Evolutionary conservation across 1,140 invertebrate genomes (phyloP), one percentile per base, ranked within the genome.

Genomic region (Cyrtorhinus lividipennis): DNA sequence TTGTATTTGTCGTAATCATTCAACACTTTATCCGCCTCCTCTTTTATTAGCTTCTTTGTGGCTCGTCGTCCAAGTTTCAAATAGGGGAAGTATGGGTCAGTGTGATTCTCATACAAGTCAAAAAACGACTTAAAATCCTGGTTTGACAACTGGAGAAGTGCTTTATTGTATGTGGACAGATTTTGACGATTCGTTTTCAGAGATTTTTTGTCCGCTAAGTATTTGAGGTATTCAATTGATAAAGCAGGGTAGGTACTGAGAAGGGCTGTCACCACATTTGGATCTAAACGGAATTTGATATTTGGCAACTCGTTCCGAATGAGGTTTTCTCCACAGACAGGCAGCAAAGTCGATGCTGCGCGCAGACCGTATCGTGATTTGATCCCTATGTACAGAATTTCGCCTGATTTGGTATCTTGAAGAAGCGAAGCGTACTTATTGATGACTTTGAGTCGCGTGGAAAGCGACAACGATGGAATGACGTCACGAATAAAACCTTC

Each of bases 341-440:
- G 62, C 18, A 63, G 25, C 25, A 63, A 23, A 24, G 30, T 25
- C 12, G n/a, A 13, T 57, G 62, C 62, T 22, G 48, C 25, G 22
- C 58, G 27, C 22, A 58, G 20, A 0, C 62, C 62, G 56, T 63
- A 63, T 10, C 53, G 24, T 2, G 46, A 10, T 45, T 63, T 63
- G 8, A 58, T 15, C 18, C 23, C 13, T 26, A 2, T 24, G 23
- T 57, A 63, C 20, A 63, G 26, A n/a, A 24, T 13, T 1, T 58
- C 62, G 27, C 38, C 62, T 2, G 46, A 5, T 59, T 48, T 30
- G 15, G n/a, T 1, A 44, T 63, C 46, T 58, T 63, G 57, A n/a
- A 63, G 24, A 10, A 5, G 26, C 22, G 27, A 26, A 38, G 62
- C 56, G 56, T 63, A 63, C 27, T 63, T 63, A 20, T 63, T 63